Evolutionary conservation across 1,140 invertebrate species (phyloP).

Genomic region (Micrasema minimum): DNA sequence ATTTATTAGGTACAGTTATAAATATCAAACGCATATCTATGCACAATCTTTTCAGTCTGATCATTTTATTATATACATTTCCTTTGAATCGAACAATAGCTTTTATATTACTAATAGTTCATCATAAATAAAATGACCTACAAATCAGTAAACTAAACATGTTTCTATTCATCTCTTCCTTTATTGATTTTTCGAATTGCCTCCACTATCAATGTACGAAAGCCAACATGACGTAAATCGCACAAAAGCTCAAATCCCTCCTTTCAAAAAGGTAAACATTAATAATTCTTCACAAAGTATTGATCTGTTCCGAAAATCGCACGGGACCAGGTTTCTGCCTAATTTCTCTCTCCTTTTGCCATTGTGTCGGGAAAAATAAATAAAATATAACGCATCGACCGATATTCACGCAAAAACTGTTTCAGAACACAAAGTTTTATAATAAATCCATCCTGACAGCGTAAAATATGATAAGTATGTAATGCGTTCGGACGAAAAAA

Average conservation of each 20-base stretch:
- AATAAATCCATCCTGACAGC: constrained; percentile 49
- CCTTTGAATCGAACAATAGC: too few relatives aligned
- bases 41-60: too few relatives aligned
- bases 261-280: constrained; percentile 24
- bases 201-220: constrained; percentile 17
- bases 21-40: too few relatives aligned
- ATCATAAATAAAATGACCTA: too few relatives aligned
- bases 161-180: background rate
- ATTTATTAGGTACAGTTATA: too few relatives aligned
- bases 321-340: constrained; percentile 14
- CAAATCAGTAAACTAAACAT: constrained; percentile 9
- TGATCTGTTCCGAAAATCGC: constrained; percentile 14
- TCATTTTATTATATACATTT: too few relatives aligned
- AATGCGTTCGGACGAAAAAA: constrained; percentile 38
- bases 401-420: constrained; percentile 21
- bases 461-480: constrained; percentile 53
- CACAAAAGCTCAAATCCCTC: constrained; percentile 5
- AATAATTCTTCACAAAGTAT: constrained; percentile 33
- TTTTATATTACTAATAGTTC: too few relatives aligned
- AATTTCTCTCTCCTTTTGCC: constrained; percentile 30
- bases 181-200: constrained; percentile 8
- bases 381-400: constrained; percentile 32
- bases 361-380: constrained; percentile 17
- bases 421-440: constrained; percentile 36
- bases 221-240: too few relatives aligned